Evolutionary conservation across 2,797 vertebrate genomes (phyloP).

Genomic region (Lates japonicus): DNA sequence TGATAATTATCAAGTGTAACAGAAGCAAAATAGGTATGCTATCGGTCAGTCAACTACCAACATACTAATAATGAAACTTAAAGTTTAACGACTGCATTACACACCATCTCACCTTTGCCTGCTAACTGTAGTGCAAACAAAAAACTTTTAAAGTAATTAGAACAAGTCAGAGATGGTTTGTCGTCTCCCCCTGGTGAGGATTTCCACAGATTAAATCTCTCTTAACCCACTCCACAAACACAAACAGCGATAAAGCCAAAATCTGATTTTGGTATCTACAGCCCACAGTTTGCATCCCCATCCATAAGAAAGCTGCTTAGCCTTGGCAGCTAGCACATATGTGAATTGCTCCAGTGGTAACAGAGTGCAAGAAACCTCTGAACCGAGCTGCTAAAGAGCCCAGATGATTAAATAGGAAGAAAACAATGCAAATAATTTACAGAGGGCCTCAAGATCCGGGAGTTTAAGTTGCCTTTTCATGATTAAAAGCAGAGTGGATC

Average conservation of each 20-base stretch:
- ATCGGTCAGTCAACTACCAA: too few species aligned
- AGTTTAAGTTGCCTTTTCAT: slow-evolving; percentile 66
- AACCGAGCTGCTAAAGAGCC: slow-evolving; percentile 48
- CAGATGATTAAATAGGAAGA: slow-evolving; percentile 38
- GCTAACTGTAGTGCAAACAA: slow-evolving; percentile 53
- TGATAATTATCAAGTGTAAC: too few species aligned
- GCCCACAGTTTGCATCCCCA: slow-evolving; percentile 76
- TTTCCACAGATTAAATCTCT: slow-evolving; percentile 83
- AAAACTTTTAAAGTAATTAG: slow-evolving; percentile 84
- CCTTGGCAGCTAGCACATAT: slow-evolving; percentile 72
- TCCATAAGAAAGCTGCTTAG: slow-evolving; percentile 83
- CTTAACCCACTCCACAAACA: slow-evolving; percentile 82
- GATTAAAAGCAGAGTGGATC: slow-evolving; percentile 62
- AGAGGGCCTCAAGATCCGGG: slow-evolving; percentile 21
- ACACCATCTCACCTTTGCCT: slow-evolving; percentile 25
- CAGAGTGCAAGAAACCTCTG: slow-evolving; percentile 50
- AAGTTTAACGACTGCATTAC: background rate
- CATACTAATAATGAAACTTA: background rate
- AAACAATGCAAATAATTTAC: slow-evolving; percentile 66
- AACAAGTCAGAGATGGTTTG: slow-evolving; percentile 77
- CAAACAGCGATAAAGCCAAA: slow-evolving; percentile 83
- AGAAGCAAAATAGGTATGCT: too few species aligned
- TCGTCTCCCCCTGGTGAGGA: slow-evolving; percentile 77
- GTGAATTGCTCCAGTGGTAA: slow-evolving; percentile 65
- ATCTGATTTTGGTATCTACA: slow-evolving; percentile 86